Conservation (phyloP, 1,140 invertebrate genomes). For the Procambarus virginalis region DNA sequence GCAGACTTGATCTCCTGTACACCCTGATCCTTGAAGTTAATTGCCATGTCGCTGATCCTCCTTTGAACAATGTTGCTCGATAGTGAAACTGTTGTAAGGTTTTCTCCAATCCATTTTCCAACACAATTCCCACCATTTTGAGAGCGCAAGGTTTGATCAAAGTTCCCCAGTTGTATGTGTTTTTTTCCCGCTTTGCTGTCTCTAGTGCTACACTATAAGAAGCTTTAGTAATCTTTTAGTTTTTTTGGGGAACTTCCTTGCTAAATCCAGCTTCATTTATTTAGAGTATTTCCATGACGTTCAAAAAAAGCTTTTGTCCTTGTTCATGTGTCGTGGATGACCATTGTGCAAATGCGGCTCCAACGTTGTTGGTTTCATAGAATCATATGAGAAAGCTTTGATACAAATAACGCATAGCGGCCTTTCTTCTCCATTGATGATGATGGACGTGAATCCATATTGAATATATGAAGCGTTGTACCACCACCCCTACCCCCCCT, state of each 20-base stretch:
- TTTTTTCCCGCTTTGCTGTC: slow-evolving; percentile 38
- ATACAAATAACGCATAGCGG: slow-evolving; percentile 27
- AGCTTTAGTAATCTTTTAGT: slow-evolving; percentile 40
- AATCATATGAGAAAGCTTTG: slow-evolving; percentile 28
- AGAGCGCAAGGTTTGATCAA: neutral
- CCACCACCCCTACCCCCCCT: neutral
- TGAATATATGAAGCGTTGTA: slow-evolving; percentile 20
- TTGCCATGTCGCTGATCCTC: slow-evolving; percentile 31
- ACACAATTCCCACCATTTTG: neutral
- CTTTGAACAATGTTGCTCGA: neutral
- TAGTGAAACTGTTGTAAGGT: slow-evolving; percentile 33
- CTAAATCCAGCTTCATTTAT: slow-evolving; percentile 18
- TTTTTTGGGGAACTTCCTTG: slow-evolving; percentile 1
- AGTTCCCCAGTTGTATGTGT: slow-evolving; percentile 35
- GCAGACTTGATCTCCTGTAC: slow-evolving; percentile 39
- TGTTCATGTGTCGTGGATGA: slow-evolving; percentile 18
- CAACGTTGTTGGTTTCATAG: slow-evolving; percentile 44
- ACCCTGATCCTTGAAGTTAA: slow-evolving; percentile 50
- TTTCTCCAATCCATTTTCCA: slow-evolving; percentile 46
- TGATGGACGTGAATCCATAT: slow-evolving; percentile 35
- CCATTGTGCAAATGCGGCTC: slow-evolving; percentile 28
- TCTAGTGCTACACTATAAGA: slow-evolving; percentile 36
- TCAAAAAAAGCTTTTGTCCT: slow-evolving; percentile 34
- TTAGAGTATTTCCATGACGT: slow-evolving; percentile 26
- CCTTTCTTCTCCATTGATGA: slow-evolving; percentile 37